A percentile compares a stretch with the other conserved stretches of the same genome.
Conservation (phyloP, 1,140 invertebrate species). For the Lamellibrachia luymesi region DNA sequence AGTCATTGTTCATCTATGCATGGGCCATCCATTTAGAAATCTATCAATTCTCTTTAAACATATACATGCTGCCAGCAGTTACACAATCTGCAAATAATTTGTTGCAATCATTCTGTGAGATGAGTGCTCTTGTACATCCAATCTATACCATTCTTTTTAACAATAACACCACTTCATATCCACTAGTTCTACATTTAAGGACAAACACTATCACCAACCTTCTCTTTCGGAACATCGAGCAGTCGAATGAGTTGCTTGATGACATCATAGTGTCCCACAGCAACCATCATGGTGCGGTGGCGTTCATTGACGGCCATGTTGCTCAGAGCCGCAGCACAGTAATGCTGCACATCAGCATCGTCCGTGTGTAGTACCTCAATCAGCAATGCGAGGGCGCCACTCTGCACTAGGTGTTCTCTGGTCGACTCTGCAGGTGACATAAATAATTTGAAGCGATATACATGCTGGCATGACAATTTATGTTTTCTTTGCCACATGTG, state of each 20-base stretch:
- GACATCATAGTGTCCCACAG: constrained; percentile 44
- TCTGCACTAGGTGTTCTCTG: constrained; percentile 39
- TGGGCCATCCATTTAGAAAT: too few species aligned
- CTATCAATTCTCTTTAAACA: too few species aligned
- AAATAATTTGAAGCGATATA: not conserved
- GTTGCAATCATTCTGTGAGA: too few species aligned
- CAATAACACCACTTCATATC: too few species aligned
- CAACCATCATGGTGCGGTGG: constrained; percentile 46
- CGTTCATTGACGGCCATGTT: constrained; percentile 46
- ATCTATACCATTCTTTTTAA: too few species aligned
- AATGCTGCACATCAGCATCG: constrained; percentile 43
- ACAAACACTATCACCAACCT: constrained; percentile 28
- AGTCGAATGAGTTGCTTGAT: constrained; percentile 38
- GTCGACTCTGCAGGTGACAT: constrained; percentile 37
- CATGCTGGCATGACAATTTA: not conserved
- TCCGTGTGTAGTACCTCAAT: constrained; percentile 33
- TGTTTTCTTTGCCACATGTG: too few species aligned
- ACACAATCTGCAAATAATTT: too few species aligned
- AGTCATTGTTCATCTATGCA: too few species aligned
- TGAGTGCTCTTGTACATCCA: too few species aligned
- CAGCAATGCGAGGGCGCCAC: constrained; percentile 42
- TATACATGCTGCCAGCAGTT: too few species aligned
- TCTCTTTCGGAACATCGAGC: constrained; percentile 35
- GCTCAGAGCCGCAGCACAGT: constrained; percentile 43
- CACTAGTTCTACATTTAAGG: too few species aligned